phyloP scores from a whole-genome alignment of 1,140 invertebrate genomes.

The Zaprionus africanus region DNA sequence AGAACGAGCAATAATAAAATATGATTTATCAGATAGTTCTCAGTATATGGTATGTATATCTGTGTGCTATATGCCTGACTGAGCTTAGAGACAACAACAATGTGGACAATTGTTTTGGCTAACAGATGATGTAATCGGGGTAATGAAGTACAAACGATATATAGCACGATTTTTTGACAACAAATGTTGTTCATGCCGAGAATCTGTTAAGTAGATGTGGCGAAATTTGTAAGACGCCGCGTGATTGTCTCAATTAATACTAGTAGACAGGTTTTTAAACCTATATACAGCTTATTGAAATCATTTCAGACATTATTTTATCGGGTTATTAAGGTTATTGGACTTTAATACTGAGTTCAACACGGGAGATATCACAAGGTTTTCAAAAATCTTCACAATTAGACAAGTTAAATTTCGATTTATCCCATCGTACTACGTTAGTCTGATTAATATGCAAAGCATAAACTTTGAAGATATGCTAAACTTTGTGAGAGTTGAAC shows the following conservation, averaged over 20 bases:
- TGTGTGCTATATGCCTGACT: conserved; percentile 8
- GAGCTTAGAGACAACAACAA: conserved; percentile 7
- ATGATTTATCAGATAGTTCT: conserved; percentile 1
- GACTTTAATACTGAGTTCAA: background rate
- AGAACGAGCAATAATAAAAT: background rate
- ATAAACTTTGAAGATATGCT: background rate
- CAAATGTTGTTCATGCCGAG: background rate
- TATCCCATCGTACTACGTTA: background rate
- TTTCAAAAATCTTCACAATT: background rate
- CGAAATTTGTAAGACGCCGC: conserved; percentile 8
- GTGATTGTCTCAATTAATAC: conserved; percentile 3
- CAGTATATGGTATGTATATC: background rate
- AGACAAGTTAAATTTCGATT: background rate
- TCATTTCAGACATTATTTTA: background rate
- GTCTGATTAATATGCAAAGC: background rate
- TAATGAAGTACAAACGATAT: background rate
- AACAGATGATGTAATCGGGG: conserved; percentile 43
- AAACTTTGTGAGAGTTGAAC: background rate
- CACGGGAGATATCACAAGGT: no score
- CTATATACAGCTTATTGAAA: background rate
- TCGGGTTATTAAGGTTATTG: background rate
- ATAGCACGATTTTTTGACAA: background rate
- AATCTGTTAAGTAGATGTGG: background rate
- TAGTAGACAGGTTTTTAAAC: conserved; percentile 6
- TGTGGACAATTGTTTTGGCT: conserved; percentile 31